Evolutionary conservation across 2,797 vertebrate genomes (phyloP).

Genomic region (Ptychobarbus kaznakovi): DNA sequence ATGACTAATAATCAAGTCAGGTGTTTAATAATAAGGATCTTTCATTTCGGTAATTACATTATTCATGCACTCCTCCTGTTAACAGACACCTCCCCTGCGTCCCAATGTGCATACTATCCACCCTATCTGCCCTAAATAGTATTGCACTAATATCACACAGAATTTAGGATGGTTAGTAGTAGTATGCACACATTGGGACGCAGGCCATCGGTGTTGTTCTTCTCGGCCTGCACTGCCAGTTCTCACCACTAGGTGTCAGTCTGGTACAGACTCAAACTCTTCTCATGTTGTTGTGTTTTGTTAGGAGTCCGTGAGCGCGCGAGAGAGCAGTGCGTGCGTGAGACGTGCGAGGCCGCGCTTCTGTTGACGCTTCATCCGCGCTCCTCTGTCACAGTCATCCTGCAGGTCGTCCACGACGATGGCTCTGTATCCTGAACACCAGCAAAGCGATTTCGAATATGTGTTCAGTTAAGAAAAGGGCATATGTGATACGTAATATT

Average conservation of each 20-base stretch:
- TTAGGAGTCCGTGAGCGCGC: slow-evolving; percentile 85
- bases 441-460: neutral
- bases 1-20: neutral
- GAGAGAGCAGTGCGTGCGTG: slow-evolving; percentile 85
- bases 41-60: neutral
- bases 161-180: no score
- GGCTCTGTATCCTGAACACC: slow-evolving; percentile 88
- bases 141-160: no score
- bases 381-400: slow-evolving; percentile 86
- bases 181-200: no score
- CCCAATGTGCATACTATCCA: no score
- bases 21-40: neutral
- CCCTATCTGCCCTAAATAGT: no score
- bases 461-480: neutral
- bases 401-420: slow-evolving; percentile 87
- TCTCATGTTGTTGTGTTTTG: neutral
- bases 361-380: slow-evolving; percentile 86
- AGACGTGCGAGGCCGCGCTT: slow-evolving; percentile 86
- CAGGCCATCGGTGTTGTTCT: neutral
- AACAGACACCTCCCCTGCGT: neutral
- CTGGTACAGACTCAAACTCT: neutral
- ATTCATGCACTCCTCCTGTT: neutral
- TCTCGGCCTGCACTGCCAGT: slow-evolving; percentile 2
- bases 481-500: neutral
- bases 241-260: slow-evolving; percentile 62